These are phyloP conservation scores for Acleris holmiana DNA, from an alignment of 2,888 invertebrate genomes.

Conservation along the genomic window DNA sequence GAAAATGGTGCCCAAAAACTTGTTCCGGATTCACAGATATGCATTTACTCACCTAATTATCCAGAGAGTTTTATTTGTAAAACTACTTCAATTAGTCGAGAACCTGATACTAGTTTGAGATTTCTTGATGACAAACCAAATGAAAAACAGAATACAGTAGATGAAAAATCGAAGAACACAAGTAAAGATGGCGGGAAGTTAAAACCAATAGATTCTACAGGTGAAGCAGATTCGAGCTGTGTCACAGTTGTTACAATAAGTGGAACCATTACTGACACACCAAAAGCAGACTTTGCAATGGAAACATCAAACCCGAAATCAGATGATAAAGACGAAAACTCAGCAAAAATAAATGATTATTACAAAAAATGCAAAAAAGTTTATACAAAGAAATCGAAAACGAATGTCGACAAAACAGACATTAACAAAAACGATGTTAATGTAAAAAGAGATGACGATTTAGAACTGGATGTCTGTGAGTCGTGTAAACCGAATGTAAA, in stretches of 20 bases:
- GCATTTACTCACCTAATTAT: conserved; percentile 37
- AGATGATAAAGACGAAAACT: neutral
- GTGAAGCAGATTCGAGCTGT: neutral
- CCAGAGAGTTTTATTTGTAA: conserved; percentile 31
- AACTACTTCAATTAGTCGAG: conserved; percentile 28
- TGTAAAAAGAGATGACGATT: conserved; percentile 27
- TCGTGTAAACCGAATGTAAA: conserved; percentile 42
- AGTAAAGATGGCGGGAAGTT: neutral
- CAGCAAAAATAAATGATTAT: conserved; percentile 20
- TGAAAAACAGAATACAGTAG: conserved; percentile 1
- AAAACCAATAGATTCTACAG: conserved; percentile 24
- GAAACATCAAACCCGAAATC: neutral
- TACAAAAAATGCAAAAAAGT: conserved; percentile 31
- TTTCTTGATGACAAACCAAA: conserved; percentile 45
- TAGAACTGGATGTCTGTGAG: conserved; percentile 5
- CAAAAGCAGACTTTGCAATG: neutral
- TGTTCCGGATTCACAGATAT: conserved; percentile 37
- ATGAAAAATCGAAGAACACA: conserved; percentile 21
- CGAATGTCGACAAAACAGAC: conserved; percentile 34
- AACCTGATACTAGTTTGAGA: conserved; percentile 44
- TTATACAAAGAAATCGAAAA: conserved; percentile 33
- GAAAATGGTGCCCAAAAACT: conserved; percentile 19
- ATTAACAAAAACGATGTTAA: conserved; percentile 25
- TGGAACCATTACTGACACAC: neutral
- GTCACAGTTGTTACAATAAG: conserved; percentile 9